phyloP scores from a whole-genome alignment of 2,797 vertebrate species.

The Babyrousa celebensis region DNA sequence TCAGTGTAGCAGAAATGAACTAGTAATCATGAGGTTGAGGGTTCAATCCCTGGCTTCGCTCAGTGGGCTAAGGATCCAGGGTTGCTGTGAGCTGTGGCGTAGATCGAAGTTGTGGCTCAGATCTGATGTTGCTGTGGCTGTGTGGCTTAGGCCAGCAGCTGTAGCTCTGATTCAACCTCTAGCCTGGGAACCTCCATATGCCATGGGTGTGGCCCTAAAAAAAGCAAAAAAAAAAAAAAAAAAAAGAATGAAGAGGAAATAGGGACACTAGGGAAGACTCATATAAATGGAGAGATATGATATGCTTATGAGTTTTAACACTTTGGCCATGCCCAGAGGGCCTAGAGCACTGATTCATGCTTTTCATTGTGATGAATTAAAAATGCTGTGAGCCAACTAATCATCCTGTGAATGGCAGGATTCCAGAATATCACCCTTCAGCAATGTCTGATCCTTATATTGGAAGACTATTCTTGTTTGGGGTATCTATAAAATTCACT shows the following conservation, averaged over 20 bases:
- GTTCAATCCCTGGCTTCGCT: too few relatives aligned
- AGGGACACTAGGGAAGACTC: background rate
- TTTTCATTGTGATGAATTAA: background rate
- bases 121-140: too few relatives aligned
- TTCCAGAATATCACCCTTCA: slow-evolving; percentile 6
- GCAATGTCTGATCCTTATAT: background rate
- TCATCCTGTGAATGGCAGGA: background rate
- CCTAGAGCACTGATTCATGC: background rate
- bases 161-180: too few relatives aligned
- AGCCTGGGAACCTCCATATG: too few relatives aligned
- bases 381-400: background rate
- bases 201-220: too few relatives aligned
- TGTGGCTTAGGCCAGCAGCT: too few relatives aligned
- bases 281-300: background rate
- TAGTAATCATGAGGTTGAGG: too few relatives aligned
- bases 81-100: too few relatives aligned
- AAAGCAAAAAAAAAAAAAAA: too few relatives aligned
- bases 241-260: background rate
- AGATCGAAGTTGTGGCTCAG: too few relatives aligned
- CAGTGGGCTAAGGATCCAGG: too few relatives aligned
- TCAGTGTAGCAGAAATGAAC: too few relatives aligned
- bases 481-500: background rate
- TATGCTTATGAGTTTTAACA: background rate
- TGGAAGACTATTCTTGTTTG: background rate
- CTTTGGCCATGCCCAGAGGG: background rate